Evolutionary conservation across 2,888 invertebrate species (phyloP).

Genomic region (Brassicogethes aeneus): DNA sequence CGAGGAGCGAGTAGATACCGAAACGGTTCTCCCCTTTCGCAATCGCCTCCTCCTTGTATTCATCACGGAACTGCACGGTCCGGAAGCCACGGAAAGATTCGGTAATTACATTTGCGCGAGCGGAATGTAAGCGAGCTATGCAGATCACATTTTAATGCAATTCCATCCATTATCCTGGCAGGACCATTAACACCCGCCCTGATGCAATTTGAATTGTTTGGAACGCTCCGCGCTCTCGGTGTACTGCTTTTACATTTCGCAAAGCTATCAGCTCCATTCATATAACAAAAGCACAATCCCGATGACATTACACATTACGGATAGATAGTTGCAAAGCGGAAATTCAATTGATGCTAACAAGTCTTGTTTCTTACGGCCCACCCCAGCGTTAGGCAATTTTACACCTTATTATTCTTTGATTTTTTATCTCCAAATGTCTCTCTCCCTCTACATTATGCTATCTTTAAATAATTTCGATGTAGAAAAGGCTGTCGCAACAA

Average conservation of each 20-base stretch:
- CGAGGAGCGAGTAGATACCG: conserved; percentile 11
- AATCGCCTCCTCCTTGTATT: conserved; percentile 17
- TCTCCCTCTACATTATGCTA: background rate
- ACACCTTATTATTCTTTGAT: background rate
- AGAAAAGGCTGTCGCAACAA: background rate
- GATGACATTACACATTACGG: conserved; percentile 33
- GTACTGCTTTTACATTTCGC: conserved; percentile 30
- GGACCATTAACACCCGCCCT: conserved; percentile 42
- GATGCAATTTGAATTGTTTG: conserved; percentile 42
- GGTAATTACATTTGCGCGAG: conserved; percentile 36
- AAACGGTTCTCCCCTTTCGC: conserved; percentile 8
- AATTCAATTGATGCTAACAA: conserved; percentile 18
- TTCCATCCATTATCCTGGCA: conserved; percentile 45
- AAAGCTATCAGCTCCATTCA: conserved; percentile 39
- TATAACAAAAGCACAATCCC: conserved; percentile 35
- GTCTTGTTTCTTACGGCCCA: background rate
- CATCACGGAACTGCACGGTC: conserved; percentile 23
- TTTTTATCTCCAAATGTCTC: background rate
- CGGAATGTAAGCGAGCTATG: conserved; percentile 40
- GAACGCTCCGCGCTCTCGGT: conserved; percentile 24
- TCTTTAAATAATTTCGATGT: background rate
- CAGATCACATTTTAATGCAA: conserved; percentile 47
- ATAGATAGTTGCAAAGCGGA: conserved; percentile 14
- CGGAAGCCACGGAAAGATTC: conserved; percentile 34
- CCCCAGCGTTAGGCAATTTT: conserved; percentile 1